Conservation (phyloP, 2,113 vertebrate genomes). For the Hystrix brachyura region DNA sequence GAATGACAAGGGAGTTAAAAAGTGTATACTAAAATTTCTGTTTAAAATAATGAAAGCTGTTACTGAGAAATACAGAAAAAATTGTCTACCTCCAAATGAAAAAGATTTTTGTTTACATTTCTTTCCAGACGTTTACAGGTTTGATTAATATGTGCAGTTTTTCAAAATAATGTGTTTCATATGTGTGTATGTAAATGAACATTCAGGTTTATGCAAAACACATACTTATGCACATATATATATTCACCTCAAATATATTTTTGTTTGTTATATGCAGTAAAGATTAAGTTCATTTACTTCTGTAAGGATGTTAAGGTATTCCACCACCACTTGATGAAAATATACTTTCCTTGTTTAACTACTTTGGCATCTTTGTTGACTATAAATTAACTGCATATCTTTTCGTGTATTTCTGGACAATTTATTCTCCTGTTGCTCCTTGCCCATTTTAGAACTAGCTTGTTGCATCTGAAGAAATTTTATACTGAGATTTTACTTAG, state of each 20-base stretch:
- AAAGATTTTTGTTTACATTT: neutral
- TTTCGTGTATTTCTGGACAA: neutral
- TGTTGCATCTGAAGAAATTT: neutral
- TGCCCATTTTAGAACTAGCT: neutral
- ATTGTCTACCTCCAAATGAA: neutral
- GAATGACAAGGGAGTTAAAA: neutral
- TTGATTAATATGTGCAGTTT: neutral
- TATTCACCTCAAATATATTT: neutral
- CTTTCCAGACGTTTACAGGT: neutral
- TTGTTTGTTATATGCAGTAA: neutral
- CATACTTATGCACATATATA: too few relatives aligned
- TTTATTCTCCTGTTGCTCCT: neutral
- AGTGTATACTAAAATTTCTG: neutral
- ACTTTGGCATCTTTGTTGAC: neutral
- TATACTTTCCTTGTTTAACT: neutral
- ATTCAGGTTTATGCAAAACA: neutral
- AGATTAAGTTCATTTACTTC: neutral
- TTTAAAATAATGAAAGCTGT: neutral
- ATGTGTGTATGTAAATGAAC: neutral
- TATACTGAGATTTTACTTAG: neutral
- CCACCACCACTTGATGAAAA: neutral
- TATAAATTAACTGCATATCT: too few relatives aligned
- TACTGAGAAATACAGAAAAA: neutral
- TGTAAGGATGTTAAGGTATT: neutral
- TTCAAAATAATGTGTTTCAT: neutral